Evolutionary conservation across 2,888 invertebrate species (phyloP), one percentile per base, ranked within the genome.

Genomic region (Dione vanillae): DNA sequence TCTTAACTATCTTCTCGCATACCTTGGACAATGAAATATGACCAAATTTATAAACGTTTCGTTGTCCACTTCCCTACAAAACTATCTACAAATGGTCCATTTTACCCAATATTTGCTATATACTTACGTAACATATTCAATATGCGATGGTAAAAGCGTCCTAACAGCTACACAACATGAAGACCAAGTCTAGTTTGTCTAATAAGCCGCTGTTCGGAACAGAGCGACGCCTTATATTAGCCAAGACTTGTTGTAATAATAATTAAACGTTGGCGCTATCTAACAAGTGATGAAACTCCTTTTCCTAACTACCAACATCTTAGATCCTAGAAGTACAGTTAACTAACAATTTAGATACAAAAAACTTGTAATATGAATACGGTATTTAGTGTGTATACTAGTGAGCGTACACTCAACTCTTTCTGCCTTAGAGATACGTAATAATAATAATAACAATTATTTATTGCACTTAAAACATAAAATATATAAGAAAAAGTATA

Each of bases 231-330:
- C 78, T 84, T 82, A 79, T 89, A 89, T 90, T 87, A 89, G 86
- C 84, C 76, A 83, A 85, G 85, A 84, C 88, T 86, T 84, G 85
- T 82, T 80, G 81, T 85, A 84, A 87, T 89, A 84, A 87, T 89
- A 89, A 90, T 90, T 90, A 89, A 87, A 88, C 85, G 85, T 78
- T 82, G 62, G 71, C 73, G 72, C 75, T 77, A 74, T 76, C 78
- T 78, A 75, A 75, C 76, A 79, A 80, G 78, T 77, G 78, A 80
- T 84, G 86, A 82, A 86, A 83, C 85, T 85, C 85, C 85, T 85
- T 86, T 85, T 83, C 87, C 85, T 85, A 87, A 83, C 83, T 85
- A 85, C 85, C 87, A 89, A 87, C 89, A 90, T 86, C 86, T 70
- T n/a, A n/a, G n/a, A n/a, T n/a, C 69, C 61, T 66, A 62, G 16